Conservation (phyloP, 2,113 vertebrate species). For the Ibidorhyncha struthersii region DNA sequence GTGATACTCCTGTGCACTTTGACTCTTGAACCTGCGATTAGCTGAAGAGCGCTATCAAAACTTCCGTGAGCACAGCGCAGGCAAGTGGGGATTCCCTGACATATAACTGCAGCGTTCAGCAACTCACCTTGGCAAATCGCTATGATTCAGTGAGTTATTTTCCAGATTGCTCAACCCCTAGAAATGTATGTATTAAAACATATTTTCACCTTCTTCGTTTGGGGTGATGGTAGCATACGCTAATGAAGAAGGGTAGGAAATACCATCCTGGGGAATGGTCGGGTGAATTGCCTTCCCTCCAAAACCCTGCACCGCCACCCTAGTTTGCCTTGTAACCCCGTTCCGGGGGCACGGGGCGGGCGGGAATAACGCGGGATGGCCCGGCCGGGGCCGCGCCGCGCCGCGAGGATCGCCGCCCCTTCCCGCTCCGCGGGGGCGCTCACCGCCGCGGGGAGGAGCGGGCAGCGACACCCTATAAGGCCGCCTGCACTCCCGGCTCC, state of each 20-base stretch:
- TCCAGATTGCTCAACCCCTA: background rate
- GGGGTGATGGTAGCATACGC: background rate
- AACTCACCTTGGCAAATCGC: background rate
- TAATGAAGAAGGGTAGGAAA: background rate
- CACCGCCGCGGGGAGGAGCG: conserved; percentile 39
- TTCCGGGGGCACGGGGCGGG: background rate
- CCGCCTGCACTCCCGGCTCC: background rate
- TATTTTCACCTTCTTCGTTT: background rate
- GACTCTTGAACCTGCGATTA: background rate
- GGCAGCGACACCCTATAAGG: background rate
- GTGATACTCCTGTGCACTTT: background rate
- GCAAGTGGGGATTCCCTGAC: background rate
- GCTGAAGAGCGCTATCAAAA: background rate
- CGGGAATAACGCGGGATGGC: background rate
- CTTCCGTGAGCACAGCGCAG: background rate
- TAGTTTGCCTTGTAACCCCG: background rate
- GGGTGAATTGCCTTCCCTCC: background rate
- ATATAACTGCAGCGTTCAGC: background rate
- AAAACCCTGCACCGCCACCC: background rate
- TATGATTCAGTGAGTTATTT: background rate
- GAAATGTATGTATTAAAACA: background rate
- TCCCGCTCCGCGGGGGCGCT: background rate
- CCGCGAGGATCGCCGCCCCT: background rate
- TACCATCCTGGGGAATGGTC: too few relatives aligned
- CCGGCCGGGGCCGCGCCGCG: background rate